Evolutionary conservation across 2,113 vertebrate species (phyloP).

Genomic region (Lagopus muta): DNA sequence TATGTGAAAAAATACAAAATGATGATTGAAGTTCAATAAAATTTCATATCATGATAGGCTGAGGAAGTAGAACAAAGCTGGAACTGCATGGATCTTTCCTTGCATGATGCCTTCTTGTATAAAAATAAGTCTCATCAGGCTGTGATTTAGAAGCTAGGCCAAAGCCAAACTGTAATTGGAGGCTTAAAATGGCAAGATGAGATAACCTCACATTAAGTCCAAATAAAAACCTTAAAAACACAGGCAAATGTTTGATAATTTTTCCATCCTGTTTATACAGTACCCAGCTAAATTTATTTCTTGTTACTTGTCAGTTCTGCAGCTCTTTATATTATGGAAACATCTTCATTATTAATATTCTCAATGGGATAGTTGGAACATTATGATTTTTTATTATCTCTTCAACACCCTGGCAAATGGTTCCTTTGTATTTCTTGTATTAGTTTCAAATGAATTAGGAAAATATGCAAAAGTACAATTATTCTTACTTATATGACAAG

Average conservation of each 20-base stretch:
- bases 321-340: background rate
- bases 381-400: slow-evolving; percentile 15
- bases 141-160: slow-evolving; percentile 35
- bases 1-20: background rate
- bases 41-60: background rate
- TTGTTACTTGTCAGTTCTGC: background rate
- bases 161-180: slow-evolving; percentile 32
- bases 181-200: slow-evolving; percentile 51
- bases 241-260: background rate
- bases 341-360: background rate
- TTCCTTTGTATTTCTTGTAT: slow-evolving; percentile 20
- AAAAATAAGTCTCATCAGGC: slow-evolving; percentile 51
- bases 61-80: slow-evolving; percentile 33
- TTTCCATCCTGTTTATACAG: background rate
- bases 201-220: slow-evolving; percentile 11
- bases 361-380: background rate
- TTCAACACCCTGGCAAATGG: slow-evolving; percentile 6
- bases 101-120: background rate
- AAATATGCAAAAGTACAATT: background rate
- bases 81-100: slow-evolving; percentile 38
- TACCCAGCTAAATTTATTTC: background rate
- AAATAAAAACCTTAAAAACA: background rate
- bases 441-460: background rate
- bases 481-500: background rate
- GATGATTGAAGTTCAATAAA: slow-evolving; percentile 4